These are phyloP conservation scores for Anoplolepis gracilipes DNA, from an alignment of 1,140 invertebrate genomes.

Conservation along the genomic window DNA sequence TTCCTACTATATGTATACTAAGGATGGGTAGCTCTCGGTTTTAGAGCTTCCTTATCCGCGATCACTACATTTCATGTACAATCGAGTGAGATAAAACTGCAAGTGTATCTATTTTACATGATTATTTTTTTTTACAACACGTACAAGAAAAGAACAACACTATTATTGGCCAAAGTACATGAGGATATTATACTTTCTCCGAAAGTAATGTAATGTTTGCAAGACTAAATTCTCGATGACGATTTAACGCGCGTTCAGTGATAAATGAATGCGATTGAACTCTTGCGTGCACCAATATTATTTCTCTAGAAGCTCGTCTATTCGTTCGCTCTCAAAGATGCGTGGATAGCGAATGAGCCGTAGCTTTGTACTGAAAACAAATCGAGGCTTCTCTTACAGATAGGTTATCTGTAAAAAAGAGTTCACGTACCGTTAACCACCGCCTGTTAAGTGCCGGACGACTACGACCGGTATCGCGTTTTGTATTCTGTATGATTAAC, in stretches of 20 bases:
- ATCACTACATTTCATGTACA: conserved; percentile 4
- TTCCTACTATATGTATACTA: not conserved
- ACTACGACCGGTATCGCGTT: conserved; percentile 39
- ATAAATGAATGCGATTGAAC: conserved; percentile 60
- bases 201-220: not conserved
- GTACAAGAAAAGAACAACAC: not conserved
- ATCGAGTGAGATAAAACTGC: conserved; percentile 20
- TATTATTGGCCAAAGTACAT: not conserved
- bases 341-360: conserved; percentile 29
- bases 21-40: conserved; percentile 17
- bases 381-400: not conserved
- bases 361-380: conserved; percentile 41
- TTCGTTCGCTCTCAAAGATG: conserved; percentile 26
- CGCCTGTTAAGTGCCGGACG: conserved; percentile 45
- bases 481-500: conserved; percentile 66
- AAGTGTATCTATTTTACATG: not conserved
- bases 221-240: not conserved
- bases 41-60: conserved; percentile 31
- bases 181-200: not conserved
- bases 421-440: conserved; percentile 23
- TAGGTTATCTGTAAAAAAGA: conserved; percentile 16
- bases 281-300: conserved; percentile 18
- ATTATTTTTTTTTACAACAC: not conserved
- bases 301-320: not conserved
- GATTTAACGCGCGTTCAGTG: conserved; percentile 31